Percentiles rank a stretch among this genome's conserved stretches.
These are phyloP conservation scores for Torymus aiolomorphi DNA, from an alignment of 2,888 invertebrate genomes.

Conservation along the genomic window DNA sequence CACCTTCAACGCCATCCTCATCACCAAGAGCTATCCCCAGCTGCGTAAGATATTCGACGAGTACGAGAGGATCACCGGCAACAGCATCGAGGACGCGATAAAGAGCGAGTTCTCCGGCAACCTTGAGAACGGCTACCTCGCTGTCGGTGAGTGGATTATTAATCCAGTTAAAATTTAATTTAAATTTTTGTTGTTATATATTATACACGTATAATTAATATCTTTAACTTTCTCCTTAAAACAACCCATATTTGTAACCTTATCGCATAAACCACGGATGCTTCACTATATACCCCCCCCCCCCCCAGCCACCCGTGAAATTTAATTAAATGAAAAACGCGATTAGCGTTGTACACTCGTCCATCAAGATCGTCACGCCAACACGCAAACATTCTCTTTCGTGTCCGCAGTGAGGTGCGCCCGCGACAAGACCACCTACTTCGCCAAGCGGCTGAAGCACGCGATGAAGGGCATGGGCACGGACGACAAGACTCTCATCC, in stretches of 20 bases:
- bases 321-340: no score
- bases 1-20: slow-evolving; percentile 89
- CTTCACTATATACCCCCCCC: no score
- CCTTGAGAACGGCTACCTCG: slow-evolving; percentile 85
- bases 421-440: slow-evolving; percentile 88
- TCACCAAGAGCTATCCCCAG: slow-evolving; percentile 86
- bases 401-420: slow-evolving; percentile 82
- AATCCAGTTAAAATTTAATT: background rate
- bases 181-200: no score
- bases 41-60: slow-evolving; percentile 81
- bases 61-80: slow-evolving; percentile 86
- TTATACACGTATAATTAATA: no score
- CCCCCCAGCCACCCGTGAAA: no score
- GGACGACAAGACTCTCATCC: slow-evolving; percentile 89
- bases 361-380: no score
- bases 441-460: slow-evolving; percentile 90
- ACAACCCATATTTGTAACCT: no score
- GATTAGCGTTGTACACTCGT: no score
- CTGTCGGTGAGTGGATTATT: slow-evolving; percentile 79
- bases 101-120: slow-evolving; percentile 90
- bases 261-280: no score
- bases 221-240: no score
- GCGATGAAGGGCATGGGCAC: slow-evolving; percentile 94
- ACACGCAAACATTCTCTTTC: no score
- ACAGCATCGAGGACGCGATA: slow-evolving; percentile 87